Evolutionary conservation across 2,888 invertebrate genomes (phyloP).

Genomic region (Lasioglossum morio): DNA sequence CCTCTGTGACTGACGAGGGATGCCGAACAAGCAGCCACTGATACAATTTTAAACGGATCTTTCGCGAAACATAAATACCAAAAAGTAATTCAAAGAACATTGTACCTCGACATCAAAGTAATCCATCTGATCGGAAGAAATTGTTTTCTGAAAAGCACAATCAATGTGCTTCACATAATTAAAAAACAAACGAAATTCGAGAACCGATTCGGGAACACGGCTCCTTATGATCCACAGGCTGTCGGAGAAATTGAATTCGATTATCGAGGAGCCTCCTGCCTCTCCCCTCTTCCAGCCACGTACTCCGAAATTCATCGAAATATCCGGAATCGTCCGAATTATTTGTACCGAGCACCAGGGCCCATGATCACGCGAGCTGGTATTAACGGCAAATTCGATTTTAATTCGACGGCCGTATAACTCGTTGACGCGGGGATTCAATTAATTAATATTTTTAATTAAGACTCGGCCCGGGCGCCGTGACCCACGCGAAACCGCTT

Average conservation of each 20-base stretch:
- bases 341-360: slow-evolving; percentile 24
- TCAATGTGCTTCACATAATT: slow-evolving; percentile 6
- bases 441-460: slow-evolving; percentile 51
- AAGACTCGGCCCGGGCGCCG: slow-evolving; percentile 3
- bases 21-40: not conserved
- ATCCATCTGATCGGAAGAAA: too few species aligned
- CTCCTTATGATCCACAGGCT: slow-evolving; percentile 29
- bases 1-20: not conserved
- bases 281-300: not conserved
- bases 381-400: slow-evolving; percentile 34
- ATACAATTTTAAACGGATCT: not conserved
- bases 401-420: slow-evolving; percentile 23
- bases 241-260: slow-evolving; percentile 35
- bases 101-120: too few species aligned
- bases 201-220: not conserved
- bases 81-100: not conserved
- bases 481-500: not conserved
- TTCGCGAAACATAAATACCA: not conserved
- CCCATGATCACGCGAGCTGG: not conserved
- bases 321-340: not conserved
- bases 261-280: not conserved
- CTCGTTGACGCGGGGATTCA: slow-evolving; percentile 17
- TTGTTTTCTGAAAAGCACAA: too few species aligned
- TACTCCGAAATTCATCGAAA: not conserved
- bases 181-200: slow-evolving; percentile 36